A percentile compares a stretch with the other conserved stretches of the same genome.
These are phyloP conservation scores for Lutjanus campechanus DNA, from an alignment of 2,797 vertebrate species.

Conservation along the genomic window DNA sequence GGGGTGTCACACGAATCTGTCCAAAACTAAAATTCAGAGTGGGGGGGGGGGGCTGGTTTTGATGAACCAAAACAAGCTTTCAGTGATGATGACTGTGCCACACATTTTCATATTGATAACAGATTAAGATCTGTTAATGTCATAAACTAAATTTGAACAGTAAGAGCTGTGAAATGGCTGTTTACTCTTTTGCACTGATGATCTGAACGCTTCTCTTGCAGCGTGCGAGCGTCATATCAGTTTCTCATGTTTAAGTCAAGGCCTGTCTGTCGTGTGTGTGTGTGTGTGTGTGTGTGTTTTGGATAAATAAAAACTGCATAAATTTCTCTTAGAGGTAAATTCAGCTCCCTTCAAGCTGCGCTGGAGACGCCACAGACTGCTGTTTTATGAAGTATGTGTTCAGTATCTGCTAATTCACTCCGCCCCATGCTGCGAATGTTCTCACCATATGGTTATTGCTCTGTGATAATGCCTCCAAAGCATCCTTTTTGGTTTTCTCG, in stretches of 20 bases:
- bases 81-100: not conserved
- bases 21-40: not conserved
- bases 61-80: slow-evolving; percentile 2
- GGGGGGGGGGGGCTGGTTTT: not conserved
- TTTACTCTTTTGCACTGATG: not conserved
- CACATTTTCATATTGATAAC: not conserved
- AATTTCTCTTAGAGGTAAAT: slow-evolving; percentile 29
- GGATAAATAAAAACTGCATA: slow-evolving; percentile 28
- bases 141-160: not conserved
- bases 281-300: not conserved
- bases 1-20: slow-evolving; percentile 7
- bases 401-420: slow-evolving; percentile 23
- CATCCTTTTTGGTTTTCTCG: not conserved
- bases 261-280: not conserved
- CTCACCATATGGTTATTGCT: slow-evolving; percentile 32
- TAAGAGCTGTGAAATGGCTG: slow-evolving; percentile 10
- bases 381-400: slow-evolving; percentile 27
- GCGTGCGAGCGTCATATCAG: not conserved
- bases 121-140: slow-evolving; percentile 6
- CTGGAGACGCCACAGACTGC: not conserved
- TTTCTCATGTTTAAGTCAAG: slow-evolving; percentile 4
- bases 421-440: not conserved
- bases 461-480: slow-evolving; percentile 28
- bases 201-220: not conserved
- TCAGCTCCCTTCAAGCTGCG: not conserved